These are phyloP conservation scores for Rallus limicola DNA, from an alignment of 2,113 vertebrate species.

Conservation along the genomic window DNA sequence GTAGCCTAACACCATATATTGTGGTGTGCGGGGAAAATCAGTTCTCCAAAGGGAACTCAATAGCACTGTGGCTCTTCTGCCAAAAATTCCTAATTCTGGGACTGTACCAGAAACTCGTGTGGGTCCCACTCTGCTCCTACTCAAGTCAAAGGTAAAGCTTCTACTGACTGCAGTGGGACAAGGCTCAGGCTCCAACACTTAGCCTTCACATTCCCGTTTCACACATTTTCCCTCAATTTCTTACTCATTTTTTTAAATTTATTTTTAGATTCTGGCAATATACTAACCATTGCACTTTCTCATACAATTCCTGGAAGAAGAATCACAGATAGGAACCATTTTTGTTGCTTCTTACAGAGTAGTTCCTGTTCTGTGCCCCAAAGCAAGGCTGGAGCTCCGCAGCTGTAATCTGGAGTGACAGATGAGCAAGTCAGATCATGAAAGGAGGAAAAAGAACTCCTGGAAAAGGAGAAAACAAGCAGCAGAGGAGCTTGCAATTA, in stretches of 20 bases:
- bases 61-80: not conserved
- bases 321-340: not conserved
- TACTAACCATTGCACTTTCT: not conserved
- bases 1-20: constrained; percentile 50
- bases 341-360: not conserved
- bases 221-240: not conserved
- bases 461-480: not conserved
- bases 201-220: not conserved
- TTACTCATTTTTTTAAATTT: not conserved
- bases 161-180: not conserved
- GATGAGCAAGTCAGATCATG: constrained; percentile 53
- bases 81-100: constrained; percentile 37
- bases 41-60: constrained; percentile 31
- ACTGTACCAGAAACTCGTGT: constrained; percentile 44
- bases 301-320: not conserved
- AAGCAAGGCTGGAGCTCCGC: not conserved
- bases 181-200: not conserved
- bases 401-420: constrained; percentile 25
- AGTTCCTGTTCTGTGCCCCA: constrained; percentile 6
- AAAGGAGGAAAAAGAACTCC: not conserved
- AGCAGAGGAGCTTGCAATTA: not conserved
- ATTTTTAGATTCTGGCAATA: not conserved
- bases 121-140: not conserved
- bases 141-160: constrained; percentile 4
- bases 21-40: constrained; percentile 28